Evolutionary conservation across 2,113 vertebrate species (phyloP), one percentile per base, ranked within the genome.

Genomic region (Thinocorus orbignyianus): DNA sequence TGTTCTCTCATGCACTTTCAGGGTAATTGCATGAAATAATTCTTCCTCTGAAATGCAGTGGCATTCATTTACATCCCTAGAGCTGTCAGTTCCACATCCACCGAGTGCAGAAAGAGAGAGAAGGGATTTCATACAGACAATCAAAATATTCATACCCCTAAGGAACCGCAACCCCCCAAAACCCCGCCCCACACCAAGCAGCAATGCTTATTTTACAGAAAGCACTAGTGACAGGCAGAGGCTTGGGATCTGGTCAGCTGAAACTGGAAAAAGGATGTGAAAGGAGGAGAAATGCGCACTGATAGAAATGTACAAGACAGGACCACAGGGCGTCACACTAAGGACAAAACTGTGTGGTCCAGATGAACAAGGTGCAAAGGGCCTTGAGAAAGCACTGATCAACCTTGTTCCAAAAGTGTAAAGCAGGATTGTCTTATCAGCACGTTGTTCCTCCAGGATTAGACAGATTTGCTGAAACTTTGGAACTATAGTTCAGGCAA

Each of bases 11-110:
- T 49, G 51, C 60, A 95, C 88, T 97, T 96, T 96, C 84, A 92
- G 82, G 91, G 96, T 92, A 97, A 97, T 80, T 97, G 95, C 97
- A 94, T 66, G 76, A 96, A 97, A 97, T 95, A 93, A 94, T 96
- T 95, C 93, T 83, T 95, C 76, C 82, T 97, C 92, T 97, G 83
- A 96, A 96, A 97, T 93, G 93, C 84, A 90, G 81, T 64, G 23
- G 94, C 80, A 91, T 93, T 94, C 83, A 85, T 96, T 74, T 95
- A 93, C 62, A 74, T 95, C 84, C 66, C 84, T 7, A 15, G 79
- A 96, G 85, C 81, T 81, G 80, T 93, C 93, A 92, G 73, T 62
- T 94, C 94, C 70, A 69, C 14, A 14, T 73, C 76, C 9, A 39
- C 58, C 31, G 18, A 95, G 42, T 35, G 48, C 60, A 80, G 79